These are phyloP conservation scores for Drosophila kambysellisi DNA, from an alignment of 2,888 invertebrate species.

Conservation along the genomic window DNA sequence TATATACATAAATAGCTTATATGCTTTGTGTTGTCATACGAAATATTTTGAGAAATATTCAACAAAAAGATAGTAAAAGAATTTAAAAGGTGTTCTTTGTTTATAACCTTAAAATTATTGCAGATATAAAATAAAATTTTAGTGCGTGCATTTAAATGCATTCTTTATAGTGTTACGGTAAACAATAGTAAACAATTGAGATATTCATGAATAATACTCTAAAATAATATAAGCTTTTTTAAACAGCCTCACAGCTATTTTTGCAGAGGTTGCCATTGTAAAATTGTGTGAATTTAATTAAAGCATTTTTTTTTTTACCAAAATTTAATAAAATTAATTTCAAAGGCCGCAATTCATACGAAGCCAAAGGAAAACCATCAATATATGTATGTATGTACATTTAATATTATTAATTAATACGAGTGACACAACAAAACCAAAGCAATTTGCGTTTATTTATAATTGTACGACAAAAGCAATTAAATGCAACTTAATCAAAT, in stretches of 20 bases:
- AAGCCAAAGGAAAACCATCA: constrained; percentile 34
- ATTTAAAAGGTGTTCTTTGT: neutral
- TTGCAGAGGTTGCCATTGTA: neutral
- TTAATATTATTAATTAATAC: constrained; percentile 68
- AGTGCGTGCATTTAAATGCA: neutral
- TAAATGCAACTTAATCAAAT: constrained; percentile 76
- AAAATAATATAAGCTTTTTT: neutral
- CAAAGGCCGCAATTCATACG: constrained; percentile 33
- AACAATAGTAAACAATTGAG: neutral
- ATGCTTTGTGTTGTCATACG: neutral
- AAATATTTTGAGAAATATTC: neutral
- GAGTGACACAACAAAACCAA: constrained; percentile 53
- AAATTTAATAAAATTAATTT: constrained; percentile 42
- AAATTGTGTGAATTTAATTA: constrained; percentile 18
- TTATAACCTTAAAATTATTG: neutral
- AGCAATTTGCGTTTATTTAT: constrained; percentile 68
- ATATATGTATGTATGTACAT: constrained; percentile 41
- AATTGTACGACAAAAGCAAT: constrained; percentile 68
- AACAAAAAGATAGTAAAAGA: neutral
- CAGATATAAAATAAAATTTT: neutral
- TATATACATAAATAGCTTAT: neutral
- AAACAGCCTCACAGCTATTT: neutral
- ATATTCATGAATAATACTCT: neutral
- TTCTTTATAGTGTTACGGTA: neutral
- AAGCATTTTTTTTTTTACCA: constrained; percentile 3